These are phyloP conservation scores for Drosophila lacertosa DNA, from an alignment of 1,140 invertebrate species.

Conservation along the genomic window DNA sequence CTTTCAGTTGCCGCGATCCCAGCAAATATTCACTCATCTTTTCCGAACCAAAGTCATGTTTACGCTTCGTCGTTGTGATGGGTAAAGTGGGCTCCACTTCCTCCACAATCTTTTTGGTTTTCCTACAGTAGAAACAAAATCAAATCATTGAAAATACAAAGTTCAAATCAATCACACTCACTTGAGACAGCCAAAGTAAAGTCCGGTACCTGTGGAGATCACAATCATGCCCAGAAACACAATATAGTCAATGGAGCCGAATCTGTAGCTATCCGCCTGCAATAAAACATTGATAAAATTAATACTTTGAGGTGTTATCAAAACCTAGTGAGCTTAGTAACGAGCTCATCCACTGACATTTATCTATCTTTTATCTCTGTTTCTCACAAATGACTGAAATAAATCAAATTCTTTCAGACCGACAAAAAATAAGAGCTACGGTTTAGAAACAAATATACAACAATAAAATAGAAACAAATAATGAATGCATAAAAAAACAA, in stretches of 20 bases:
- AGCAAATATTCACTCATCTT: slow-evolving; percentile 89
- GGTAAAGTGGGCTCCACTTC: slow-evolving; percentile 52
- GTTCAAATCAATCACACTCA: slow-evolving; percentile 43
- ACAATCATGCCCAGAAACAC: slow-evolving; percentile 87
- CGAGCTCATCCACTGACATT: neutral
- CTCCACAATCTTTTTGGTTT: slow-evolving; percentile 51
- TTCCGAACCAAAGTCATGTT: slow-evolving; percentile 79
- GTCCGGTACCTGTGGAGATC: slow-evolving; percentile 88
- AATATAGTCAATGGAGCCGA: slow-evolving; percentile 86
- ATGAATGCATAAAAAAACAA: neutral
- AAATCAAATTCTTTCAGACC: neutral
- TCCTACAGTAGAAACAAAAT: slow-evolving; percentile 49
- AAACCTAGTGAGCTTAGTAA: too few species aligned
- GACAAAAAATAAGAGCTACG: neutral
- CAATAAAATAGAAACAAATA: neutral
- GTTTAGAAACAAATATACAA: neutral
- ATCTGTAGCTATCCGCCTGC: slow-evolving; percentile 57
- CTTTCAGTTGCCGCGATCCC: slow-evolving; percentile 88
- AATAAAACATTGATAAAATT: too few species aligned
- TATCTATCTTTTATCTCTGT: slow-evolving; percentile 17
- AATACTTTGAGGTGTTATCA: too few species aligned
- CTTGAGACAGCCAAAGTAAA: slow-evolving; percentile 88
- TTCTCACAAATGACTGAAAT: neutral
- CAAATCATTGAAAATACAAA: neutral
- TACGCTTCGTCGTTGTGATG: slow-evolving; percentile 38